These are phyloP conservation scores for Ephestia elutella DNA, from an alignment of 1,140 invertebrate species.

Conservation along the genomic window DNA sequence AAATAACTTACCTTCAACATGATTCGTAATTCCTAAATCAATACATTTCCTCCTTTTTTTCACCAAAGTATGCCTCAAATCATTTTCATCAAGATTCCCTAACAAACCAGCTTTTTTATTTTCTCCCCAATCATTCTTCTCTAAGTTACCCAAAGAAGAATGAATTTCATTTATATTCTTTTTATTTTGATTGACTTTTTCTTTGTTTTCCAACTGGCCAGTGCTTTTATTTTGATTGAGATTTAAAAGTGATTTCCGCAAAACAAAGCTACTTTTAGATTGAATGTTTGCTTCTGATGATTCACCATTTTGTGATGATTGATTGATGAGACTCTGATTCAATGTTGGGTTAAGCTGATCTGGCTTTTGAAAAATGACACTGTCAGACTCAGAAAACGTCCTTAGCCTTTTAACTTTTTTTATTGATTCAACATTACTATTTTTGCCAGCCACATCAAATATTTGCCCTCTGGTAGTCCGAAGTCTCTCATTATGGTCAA, in stretches of 20 bases:
- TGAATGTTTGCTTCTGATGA: neutral
- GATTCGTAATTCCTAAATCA: neutral
- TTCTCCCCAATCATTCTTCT: neutral
- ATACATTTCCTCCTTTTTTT: slow-evolving; percentile 23
- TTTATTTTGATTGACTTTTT: neutral
- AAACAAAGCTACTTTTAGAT: neutral
- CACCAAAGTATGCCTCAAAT: slow-evolving; percentile 29
- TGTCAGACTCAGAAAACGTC: neutral
- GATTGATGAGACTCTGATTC: neutral
- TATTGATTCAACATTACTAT: neutral
- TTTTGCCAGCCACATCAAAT: neutral
- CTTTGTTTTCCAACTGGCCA: neutral
- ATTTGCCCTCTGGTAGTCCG: neutral
- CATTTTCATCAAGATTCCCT: slow-evolving; percentile 18
- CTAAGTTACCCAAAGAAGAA: neutral
- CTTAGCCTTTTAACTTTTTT: neutral
- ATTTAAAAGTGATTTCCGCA: neutral
- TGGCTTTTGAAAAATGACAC: neutral
- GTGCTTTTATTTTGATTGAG: neutral
- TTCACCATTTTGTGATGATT: neutral
- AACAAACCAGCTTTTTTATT: neutral
- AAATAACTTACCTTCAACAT: neutral
- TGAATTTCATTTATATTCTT: neutral
- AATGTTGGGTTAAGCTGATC: neutral
- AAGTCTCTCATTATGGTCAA: neutral